Conservation (phyloP, 1,140 invertebrate genomes). For the Philotrypesis tridentata region DNA sequence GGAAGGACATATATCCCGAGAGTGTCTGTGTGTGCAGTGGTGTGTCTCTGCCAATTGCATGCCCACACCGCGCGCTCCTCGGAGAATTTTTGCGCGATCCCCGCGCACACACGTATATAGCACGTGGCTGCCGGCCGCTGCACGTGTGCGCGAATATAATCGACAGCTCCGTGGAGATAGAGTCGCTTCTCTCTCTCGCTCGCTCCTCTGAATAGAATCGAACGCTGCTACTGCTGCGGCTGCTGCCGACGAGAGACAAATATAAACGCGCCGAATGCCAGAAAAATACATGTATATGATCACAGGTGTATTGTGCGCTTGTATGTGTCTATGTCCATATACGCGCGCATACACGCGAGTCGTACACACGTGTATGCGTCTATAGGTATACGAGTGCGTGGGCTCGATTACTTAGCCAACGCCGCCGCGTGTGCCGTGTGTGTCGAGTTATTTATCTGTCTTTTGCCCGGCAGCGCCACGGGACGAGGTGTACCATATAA, state of each 20-base stretch:
- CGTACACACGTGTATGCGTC: too few species aligned
- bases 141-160: background rate
- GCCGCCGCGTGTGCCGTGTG: slow-evolving; percentile 64
- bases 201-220: background rate
- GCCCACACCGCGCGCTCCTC: background rate
- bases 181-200: too few species aligned
- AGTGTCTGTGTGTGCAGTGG: too few species aligned
- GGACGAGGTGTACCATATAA: slow-evolving; percentile 59
- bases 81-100: background rate
- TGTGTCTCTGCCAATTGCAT: background rate
- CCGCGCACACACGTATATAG: too few species aligned
- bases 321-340: background rate
- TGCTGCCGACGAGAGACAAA: background rate
- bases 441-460: slow-evolving; percentile 71
- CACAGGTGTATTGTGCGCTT: slow-evolving; percentile 56
- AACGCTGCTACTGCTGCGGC: too few species aligned
- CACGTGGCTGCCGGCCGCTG: background rate
- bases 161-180: background rate
- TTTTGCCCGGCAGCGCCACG: slow-evolving; percentile 67
- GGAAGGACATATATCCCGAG: background rate
- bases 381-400: slow-evolving; percentile 64
- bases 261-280: background rate
- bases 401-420: slow-evolving; percentile 72
- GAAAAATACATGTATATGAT: background rate
- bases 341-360: slow-evolving; percentile 53